phyloP scores from a whole-genome alignment of 2,888 invertebrate genomes.

The Prosopocoilus inquinatus region DNA sequence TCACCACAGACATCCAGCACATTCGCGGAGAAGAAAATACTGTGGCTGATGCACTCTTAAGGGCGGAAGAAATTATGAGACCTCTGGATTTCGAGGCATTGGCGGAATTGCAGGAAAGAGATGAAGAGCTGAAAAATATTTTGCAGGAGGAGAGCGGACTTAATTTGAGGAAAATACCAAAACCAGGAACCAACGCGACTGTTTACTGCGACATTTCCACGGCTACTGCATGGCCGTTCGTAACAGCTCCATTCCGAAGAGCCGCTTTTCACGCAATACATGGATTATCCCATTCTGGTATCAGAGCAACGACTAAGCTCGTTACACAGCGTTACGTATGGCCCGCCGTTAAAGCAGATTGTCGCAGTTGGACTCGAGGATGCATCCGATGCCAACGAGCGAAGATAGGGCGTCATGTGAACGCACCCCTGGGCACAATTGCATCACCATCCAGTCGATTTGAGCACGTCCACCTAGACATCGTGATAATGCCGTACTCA shows the following conservation, averaged over 20 bases:
- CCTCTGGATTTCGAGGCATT: neutral
- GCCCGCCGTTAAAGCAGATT: too few relatives aligned
- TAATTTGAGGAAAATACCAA: neutral
- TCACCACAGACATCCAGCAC: constrained; percentile 17
- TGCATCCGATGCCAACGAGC: too few relatives aligned
- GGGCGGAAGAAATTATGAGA: neutral
- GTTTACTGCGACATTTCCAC: constrained; percentile 3
- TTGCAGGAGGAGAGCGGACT: neutral
- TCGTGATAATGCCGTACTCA: too few relatives aligned
- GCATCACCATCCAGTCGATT: too few relatives aligned
- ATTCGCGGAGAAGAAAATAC: constrained; percentile 17
- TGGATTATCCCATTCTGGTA: constrained; percentile 4
- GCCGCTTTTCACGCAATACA: constrained; percentile 3
- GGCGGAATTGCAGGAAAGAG: neutral
- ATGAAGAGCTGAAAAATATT: neutral
- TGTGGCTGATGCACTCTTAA: constrained; percentile 14
- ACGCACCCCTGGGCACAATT: too few relatives aligned
- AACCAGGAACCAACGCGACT: neutral
- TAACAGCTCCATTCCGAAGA: neutral
- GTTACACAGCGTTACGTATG: too few relatives aligned
- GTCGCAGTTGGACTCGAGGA: too few relatives aligned
- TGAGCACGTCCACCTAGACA: too few relatives aligned
- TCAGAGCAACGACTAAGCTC: constrained; percentile 13
- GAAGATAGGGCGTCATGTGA: too few relatives aligned
- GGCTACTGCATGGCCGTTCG: constrained; percentile 1